phyloP scores from a whole-genome alignment of 1,140 invertebrate genomes.

The Protaetia brevitarsis region DNA sequence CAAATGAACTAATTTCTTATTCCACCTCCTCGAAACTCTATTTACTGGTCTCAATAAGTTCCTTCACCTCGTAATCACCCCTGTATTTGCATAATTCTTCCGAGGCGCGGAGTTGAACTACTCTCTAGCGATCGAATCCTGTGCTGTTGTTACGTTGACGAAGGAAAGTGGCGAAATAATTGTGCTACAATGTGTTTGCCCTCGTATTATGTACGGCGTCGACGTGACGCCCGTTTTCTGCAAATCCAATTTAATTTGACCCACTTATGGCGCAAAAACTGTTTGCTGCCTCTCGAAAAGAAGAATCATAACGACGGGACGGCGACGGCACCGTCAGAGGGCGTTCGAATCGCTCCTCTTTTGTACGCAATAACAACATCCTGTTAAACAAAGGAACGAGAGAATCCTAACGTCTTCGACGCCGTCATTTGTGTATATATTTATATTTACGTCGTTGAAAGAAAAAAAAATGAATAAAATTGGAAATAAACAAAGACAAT shows the following conservation, averaged over 20 bases:
- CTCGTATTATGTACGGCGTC: not conserved
- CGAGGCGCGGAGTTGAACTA: not conserved
- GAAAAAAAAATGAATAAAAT: not conserved
- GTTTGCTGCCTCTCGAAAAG: not conserved
- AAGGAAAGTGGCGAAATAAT: not conserved
- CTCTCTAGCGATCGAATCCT: not conserved
- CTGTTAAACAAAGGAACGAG: slow-evolving; percentile 15
- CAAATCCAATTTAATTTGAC: slow-evolving; percentile 22
- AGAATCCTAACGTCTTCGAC: slow-evolving; percentile 5
- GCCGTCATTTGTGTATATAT: slow-evolving; percentile 8
- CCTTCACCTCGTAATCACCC: not conserved
- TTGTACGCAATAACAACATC: not conserved
- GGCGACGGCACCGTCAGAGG: slow-evolving; percentile 17
- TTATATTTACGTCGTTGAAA: too few relatives aligned
- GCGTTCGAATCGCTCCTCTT: not conserved
- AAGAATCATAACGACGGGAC: slow-evolving; percentile 17
- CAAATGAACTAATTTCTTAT: too few relatives aligned
- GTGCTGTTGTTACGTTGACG: not conserved
- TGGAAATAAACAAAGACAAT: slow-evolving; percentile 1
- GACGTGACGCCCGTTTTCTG: not conserved
- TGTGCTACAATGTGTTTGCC: not conserved
- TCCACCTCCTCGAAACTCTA: too few relatives aligned
- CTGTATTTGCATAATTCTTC: not conserved
- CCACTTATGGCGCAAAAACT: slow-evolving; percentile 20
- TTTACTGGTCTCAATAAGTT: not conserved